These are phyloP conservation scores for Rhagologus leucostigma DNA, from an alignment of 2,113 vertebrate species.

Conservation along the genomic window DNA sequence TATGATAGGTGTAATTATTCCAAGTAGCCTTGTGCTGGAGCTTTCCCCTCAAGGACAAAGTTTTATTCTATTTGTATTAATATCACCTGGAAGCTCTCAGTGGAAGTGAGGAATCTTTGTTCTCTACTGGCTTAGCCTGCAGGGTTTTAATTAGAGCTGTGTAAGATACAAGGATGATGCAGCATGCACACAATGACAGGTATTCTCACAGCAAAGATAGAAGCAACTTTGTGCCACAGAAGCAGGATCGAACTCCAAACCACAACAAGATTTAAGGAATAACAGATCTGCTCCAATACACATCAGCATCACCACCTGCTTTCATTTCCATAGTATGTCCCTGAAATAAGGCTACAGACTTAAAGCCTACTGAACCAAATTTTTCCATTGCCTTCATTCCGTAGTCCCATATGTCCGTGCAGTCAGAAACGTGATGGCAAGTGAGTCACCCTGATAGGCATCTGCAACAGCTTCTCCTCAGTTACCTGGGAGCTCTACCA, in stretches of 20 bases:
- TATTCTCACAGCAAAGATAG: not conserved
- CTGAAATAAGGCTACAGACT: not conserved
- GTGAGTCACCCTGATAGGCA: not conserved
- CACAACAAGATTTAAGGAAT: not conserved
- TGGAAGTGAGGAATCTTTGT: not conserved
- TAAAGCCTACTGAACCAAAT: not conserved
- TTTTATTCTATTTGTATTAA: not conserved
- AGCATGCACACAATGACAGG: not conserved
- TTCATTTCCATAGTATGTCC: not conserved
- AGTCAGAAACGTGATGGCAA: not conserved
- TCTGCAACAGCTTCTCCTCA: not conserved
- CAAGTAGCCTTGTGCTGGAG: not conserved
- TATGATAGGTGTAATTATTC: not conserved
- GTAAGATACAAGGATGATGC: not conserved
- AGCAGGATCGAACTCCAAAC: not conserved
- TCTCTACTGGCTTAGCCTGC: not conserved
- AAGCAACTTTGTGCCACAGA: not conserved
- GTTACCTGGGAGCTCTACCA: not conserved
- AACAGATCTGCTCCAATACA: not conserved
- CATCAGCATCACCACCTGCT: not conserved
- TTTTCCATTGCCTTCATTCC: not conserved
- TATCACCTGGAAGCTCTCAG: not conserved
- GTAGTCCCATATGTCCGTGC: fast-evolving
- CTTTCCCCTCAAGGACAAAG: not conserved
- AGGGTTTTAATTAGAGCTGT: not conserved